These are phyloP conservation scores for Oryzaephilus surinamensis DNA, from an alignment of 1,140 invertebrate genomes.

Conservation along the genomic window DNA sequence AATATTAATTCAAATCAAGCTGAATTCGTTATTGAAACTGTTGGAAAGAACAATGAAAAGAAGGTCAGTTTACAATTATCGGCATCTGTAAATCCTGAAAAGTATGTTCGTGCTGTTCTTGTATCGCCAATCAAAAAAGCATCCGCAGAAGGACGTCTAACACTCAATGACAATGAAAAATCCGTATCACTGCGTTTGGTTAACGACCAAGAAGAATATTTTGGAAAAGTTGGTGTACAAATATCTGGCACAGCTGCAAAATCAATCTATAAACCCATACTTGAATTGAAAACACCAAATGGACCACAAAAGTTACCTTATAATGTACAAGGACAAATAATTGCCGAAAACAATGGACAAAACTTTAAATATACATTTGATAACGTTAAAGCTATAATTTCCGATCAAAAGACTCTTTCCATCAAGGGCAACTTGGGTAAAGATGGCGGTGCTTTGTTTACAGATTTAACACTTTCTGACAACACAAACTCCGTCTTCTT, in stretches of 20 bases:
- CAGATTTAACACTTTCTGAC: slow-evolving; percentile 43
- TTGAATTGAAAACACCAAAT: slow-evolving; percentile 55
- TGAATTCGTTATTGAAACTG: slow-evolving; percentile 39
- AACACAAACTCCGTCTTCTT: slow-evolving; percentile 39
- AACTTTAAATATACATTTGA: slow-evolving; percentile 46
- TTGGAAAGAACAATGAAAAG: slow-evolving; percentile 56
- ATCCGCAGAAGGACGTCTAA: slow-evolving; percentile 41
- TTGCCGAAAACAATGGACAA: slow-evolving; percentile 38
- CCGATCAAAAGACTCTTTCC: slow-evolving; percentile 35
- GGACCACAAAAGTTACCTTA: slow-evolving; percentile 38
- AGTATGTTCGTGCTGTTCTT: slow-evolving; percentile 42
- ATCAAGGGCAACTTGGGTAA: slow-evolving; percentile 42
- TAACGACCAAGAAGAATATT: slow-evolving; percentile 49
- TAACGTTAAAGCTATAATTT: slow-evolving; percentile 41
- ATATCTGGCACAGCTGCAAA: slow-evolving; percentile 41
- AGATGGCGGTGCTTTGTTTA: slow-evolving; percentile 32
- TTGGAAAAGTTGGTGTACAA: slow-evolving; percentile 48
- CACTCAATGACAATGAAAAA: slow-evolving; percentile 44
- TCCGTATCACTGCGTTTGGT: slow-evolving; percentile 42
- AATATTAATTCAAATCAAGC: slow-evolving; percentile 9
- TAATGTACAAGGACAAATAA: slow-evolving; percentile 44
- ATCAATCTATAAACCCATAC: slow-evolving; percentile 51
- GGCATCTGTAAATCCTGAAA: slow-evolving; percentile 39
- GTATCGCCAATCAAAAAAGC: slow-evolving; percentile 46
- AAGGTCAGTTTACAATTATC: slow-evolving; percentile 44